Conservation (phyloP, 2,888 invertebrate species). For the Agonopterix arenella region DNA sequence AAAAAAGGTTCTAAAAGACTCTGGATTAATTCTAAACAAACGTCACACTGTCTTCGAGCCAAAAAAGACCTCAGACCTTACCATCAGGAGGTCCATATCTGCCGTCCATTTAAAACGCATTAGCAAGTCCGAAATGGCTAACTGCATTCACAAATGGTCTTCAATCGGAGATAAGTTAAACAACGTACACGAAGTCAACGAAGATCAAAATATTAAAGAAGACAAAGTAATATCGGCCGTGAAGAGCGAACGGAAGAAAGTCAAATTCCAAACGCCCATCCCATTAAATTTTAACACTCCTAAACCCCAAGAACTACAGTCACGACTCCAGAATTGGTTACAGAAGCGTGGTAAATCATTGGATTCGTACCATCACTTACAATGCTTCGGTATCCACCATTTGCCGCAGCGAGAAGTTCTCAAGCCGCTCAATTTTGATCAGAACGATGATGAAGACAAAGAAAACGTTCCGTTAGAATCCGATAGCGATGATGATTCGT, state of each 20-base stretch:
- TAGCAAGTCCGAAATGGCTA: slow-evolving; percentile 41
- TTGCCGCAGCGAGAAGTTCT: slow-evolving; percentile 18
- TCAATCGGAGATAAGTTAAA: slow-evolving; percentile 59
- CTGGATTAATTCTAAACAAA: slow-evolving; percentile 36
- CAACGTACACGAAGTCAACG: slow-evolving; percentile 39
- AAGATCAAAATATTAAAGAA: slow-evolving; percentile 38
- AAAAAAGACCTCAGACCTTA: slow-evolving; percentile 18
- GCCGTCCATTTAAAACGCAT: slow-evolving; percentile 66
- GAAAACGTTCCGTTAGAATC: slow-evolving; percentile 65
- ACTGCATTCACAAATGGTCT: slow-evolving; percentile 60
- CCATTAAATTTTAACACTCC: slow-evolving; percentile 50
- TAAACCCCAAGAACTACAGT: slow-evolving; percentile 51
- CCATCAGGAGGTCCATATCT: slow-evolving; percentile 59
- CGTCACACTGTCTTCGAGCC: slow-evolving; percentile 38
- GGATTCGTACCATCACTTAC: slow-evolving; percentile 67
- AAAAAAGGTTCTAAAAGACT: slow-evolving; percentile 38
- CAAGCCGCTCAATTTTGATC: slow-evolving; percentile 22
- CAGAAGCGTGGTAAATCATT: slow-evolving; percentile 66
- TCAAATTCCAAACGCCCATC: slow-evolving; percentile 55
- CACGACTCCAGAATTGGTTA: slow-evolving; percentile 68
- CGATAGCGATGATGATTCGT: slow-evolving; percentile 59
- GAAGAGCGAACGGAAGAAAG: slow-evolving; percentile 61
- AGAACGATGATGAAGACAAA: slow-evolving; percentile 63
- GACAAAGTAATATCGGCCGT: slow-evolving; percentile 51
- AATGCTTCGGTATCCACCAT: slow-evolving; percentile 69